These are phyloP conservation scores for Cheilosia impressa DNA, from an alignment of 2,888 invertebrate species.

Conservation along the genomic window DNA sequence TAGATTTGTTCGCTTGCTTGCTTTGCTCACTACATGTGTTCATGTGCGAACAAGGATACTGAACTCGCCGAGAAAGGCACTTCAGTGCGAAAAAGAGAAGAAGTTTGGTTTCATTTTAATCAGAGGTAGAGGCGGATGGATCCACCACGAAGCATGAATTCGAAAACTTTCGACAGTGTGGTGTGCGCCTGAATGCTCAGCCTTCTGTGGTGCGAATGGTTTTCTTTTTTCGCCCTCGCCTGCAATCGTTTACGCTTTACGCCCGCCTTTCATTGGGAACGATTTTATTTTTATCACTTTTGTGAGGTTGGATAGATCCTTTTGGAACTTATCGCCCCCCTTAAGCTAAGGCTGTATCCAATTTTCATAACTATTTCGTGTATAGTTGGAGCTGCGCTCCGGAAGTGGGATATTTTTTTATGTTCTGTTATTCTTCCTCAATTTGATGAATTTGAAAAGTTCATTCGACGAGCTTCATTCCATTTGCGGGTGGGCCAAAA, in stretches of 20 bases:
- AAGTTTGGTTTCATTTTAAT: slow-evolving; percentile 52
- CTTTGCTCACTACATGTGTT: slow-evolving; percentile 33
- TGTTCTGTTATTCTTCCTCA: slow-evolving; percentile 55
- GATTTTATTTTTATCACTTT: background rate
- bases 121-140: slow-evolving; percentile 15
- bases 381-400: background rate
- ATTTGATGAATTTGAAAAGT: slow-evolving; percentile 71
- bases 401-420: slow-evolving; percentile 21
- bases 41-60: slow-evolving; percentile 35
- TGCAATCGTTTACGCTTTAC: slow-evolving; percentile 48
- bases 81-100: slow-evolving; percentile 7
- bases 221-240: slow-evolving; percentile 4
- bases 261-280: slow-evolving; percentile 38
- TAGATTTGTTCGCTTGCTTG: slow-evolving; percentile 11
- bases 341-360: slow-evolving; percentile 44
- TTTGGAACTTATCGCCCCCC: slow-evolving; percentile 14
- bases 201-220: background rate
- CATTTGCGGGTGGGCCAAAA: slow-evolving; percentile 30
- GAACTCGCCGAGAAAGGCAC: slow-evolving; percentile 8
- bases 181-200: background rate
- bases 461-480: slow-evolving; percentile 41
- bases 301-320: slow-evolving; percentile 22
- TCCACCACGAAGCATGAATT: slow-evolving; percentile 33
- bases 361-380: slow-evolving; percentile 66
- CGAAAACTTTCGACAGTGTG: slow-evolving; percentile 34